phyloP scores from a whole-genome alignment of 1,140 invertebrate species.

The Polypedilum pembai region DNA sequence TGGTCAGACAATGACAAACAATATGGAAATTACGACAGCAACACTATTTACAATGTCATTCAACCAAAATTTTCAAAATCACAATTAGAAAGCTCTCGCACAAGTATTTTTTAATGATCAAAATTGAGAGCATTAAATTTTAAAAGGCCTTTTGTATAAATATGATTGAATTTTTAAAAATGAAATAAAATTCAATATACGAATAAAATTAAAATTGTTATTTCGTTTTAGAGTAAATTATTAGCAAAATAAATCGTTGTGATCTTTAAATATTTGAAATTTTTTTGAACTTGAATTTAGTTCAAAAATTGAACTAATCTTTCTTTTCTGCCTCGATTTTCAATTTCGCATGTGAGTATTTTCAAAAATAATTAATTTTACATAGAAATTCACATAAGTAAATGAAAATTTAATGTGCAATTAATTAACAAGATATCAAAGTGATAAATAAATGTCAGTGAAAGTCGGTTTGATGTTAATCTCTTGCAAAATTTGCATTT shows the following conservation, averaged over 20 bases:
- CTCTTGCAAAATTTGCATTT: background rate
- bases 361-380: background rate
- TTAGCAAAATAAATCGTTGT: too few relatives aligned
- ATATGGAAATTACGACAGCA: background rate
- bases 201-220: too few relatives aligned
- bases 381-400: background rate
- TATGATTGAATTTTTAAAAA: too few relatives aligned
- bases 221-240: too few relatives aligned
- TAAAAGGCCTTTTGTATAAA: too few relatives aligned
- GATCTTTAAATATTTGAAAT: too few relatives aligned
- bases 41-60: slow-evolving; percentile 20
- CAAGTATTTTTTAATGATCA: too few relatives aligned
- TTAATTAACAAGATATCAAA: background rate
- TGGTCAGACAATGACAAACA: background rate
- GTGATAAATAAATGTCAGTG: background rate
- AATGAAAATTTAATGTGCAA: background rate
- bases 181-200: too few relatives aligned
- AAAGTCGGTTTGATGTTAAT: background rate
- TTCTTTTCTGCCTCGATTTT: slow-evolving; percentile 4
- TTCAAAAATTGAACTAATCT: background rate
- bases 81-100: background rate
- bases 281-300: too few relatives aligned
- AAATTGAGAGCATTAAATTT: too few relatives aligned
- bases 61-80: slow-evolving; percentile 23
- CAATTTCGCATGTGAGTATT: slow-evolving; percentile 4